Percentiles rank a stretch among this genome's conserved stretches.
phyloP scores from a whole-genome alignment of 2,797 vertebrate species.

The Steatocranus sp. region DNA sequence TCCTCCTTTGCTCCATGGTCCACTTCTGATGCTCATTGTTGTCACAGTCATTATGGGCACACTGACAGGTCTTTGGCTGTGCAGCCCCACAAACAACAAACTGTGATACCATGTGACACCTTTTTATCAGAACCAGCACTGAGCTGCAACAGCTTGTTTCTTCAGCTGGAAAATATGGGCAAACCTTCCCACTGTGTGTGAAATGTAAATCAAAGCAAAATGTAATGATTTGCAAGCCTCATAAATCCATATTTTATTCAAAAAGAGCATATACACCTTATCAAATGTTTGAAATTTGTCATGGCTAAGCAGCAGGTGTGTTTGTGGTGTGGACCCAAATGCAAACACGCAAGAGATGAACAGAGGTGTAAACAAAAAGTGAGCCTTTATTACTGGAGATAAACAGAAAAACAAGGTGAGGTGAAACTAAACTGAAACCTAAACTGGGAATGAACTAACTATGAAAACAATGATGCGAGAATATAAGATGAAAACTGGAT shows the following conservation, averaged over 20 bases:
- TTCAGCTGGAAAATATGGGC: background rate
- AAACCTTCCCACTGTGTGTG: background rate
- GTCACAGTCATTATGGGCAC: background rate
- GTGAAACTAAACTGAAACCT: background rate
- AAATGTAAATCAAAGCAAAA: background rate
- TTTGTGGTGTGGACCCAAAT: background rate
- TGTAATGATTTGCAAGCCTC: background rate
- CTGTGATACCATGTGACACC: background rate
- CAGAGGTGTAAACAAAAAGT: background rate
- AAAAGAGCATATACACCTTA: background rate
- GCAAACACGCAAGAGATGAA: background rate
- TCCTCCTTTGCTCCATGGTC: background rate
- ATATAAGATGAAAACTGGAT: fast-evolving
- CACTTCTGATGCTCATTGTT: background rate
- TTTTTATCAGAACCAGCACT: background rate
- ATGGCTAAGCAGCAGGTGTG: background rate
- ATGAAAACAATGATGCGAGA: fast-evolving
- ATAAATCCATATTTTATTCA: background rate
- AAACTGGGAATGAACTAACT: background rate
- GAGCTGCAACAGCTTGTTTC: background rate
- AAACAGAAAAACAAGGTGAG: background rate
- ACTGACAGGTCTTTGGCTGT: background rate
- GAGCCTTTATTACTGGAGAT: fast-evolving
- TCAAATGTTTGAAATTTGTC: background rate
- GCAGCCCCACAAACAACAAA: background rate